These are phyloP conservation scores for Hemaris fuciformis DNA, from an alignment of 2,888 invertebrate species.

Conservation along the genomic window DNA sequence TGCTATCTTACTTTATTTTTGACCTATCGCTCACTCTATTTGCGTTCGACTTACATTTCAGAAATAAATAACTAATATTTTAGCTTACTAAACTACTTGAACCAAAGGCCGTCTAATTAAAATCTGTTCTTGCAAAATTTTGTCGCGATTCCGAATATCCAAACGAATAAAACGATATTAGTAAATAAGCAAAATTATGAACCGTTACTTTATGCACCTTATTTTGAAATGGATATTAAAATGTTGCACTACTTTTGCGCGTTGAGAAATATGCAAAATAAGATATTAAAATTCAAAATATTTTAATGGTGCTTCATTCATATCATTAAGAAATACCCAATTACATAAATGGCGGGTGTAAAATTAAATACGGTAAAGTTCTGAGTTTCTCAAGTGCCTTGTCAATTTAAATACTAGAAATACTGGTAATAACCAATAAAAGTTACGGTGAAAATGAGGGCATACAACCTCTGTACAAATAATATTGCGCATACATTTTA, in stretches of 20 bases:
- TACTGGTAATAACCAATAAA: not conserved
- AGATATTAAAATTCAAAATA: not conserved
- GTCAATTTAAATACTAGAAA: slow-evolving; percentile 5
- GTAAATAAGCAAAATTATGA: too few species aligned
- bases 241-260: not conserved
- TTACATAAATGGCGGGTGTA: not conserved
- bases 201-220: too few species aligned
- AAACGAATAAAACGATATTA: too few species aligned
- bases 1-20: slow-evolving; percentile 35
- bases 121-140: too few species aligned
- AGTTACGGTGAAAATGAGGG: not conserved
- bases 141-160: too few species aligned
- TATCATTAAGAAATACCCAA: not conserved
- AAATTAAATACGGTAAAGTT: not conserved
- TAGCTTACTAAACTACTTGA: too few species aligned
- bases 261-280: not conserved
- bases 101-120: too few species aligned
- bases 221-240: too few species aligned
- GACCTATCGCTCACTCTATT: slow-evolving; percentile 17
- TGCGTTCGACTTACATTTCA: not conserved
- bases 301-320: not conserved
- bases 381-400: not conserved
- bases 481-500: not conserved
- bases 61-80: not conserved
- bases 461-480: not conserved